phyloP scores from a whole-genome alignment of 2,113 vertebrate species.

The Marmota monax region DNA sequence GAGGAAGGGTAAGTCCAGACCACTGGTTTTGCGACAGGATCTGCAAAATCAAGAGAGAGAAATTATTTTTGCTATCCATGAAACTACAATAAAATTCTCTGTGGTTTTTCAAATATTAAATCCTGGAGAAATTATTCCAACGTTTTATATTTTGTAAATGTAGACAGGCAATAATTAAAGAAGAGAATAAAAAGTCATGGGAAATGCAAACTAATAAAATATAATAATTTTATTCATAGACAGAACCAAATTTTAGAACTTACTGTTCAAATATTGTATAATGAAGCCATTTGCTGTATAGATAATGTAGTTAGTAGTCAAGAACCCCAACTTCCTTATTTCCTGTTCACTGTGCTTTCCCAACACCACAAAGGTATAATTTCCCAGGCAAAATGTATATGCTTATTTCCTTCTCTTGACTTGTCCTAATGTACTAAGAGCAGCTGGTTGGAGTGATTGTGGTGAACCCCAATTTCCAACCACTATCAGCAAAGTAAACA shows the following conservation, averaged over 20 bases:
- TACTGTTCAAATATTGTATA: slow-evolving; percentile 3
- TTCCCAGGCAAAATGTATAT: background rate
- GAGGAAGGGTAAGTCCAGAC: slow-evolving; percentile 85
- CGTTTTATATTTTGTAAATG: slow-evolving; percentile 48
- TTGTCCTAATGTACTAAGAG: background rate
- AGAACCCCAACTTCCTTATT: background rate
- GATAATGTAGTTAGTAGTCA: background rate
- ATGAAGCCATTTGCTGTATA: slow-evolving; percentile 18
- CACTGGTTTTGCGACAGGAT: slow-evolving; percentile 87
- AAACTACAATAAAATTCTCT: background rate
- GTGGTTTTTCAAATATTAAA: slow-evolving; percentile 22
- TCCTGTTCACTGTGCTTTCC: background rate
- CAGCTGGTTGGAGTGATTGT: background rate
- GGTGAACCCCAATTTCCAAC: background rate
- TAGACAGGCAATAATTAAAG: background rate
- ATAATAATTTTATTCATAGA: background rate
- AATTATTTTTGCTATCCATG: background rate
- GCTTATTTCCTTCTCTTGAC: background rate
- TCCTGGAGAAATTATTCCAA: background rate
- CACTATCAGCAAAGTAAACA: background rate
- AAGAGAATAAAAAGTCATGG: background rate
- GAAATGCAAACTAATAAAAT: slow-evolving; percentile 37
- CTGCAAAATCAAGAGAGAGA: slow-evolving; percentile 79
- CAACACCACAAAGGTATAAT: background rate
- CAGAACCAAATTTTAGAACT: slow-evolving; percentile 37